phyloP scores from a whole-genome alignment of 2,113 vertebrate species.

The Ramphastos sulfuratus region DNA sequence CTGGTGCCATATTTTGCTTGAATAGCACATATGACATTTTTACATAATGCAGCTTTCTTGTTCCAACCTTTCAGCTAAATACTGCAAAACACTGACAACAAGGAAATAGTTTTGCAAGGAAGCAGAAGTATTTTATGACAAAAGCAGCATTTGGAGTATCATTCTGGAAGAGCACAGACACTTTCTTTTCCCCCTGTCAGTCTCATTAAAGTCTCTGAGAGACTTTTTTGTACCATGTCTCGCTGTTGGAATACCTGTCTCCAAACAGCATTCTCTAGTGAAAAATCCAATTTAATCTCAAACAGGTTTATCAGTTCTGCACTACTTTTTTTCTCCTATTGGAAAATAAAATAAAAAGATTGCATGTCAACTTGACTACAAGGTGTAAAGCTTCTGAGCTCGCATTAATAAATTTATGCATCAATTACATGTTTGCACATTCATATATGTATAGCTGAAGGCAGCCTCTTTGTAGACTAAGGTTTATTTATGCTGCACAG shows the following conservation, averaged over 20 bases:
- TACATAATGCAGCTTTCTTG: conserved; percentile 59
- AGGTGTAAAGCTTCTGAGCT: conserved; percentile 64
- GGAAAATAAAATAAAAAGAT: conserved; percentile 75
- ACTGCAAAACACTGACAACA: conserved; percentile 16
- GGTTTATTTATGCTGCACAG: conserved; percentile 33
- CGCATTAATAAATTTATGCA: conserved; percentile 70
- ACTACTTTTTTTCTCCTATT: conserved; percentile 66
- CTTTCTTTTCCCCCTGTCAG: conserved; percentile 17
- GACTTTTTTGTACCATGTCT: conserved; percentile 46
- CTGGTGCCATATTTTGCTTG: conserved; percentile 10
- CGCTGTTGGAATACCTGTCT: conserved; percentile 59
- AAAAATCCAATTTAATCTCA: conserved; percentile 78
- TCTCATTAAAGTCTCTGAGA: conserved; percentile 69
- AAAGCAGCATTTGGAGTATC: conserved; percentile 30
- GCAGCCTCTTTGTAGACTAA: conserved; percentile 43
- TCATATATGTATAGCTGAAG: conserved; percentile 47
- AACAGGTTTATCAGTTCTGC: conserved; percentile 69
- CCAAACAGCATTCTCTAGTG: conserved; percentile 70
- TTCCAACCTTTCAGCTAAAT: conserved; percentile 42
- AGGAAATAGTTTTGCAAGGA: conserved; percentile 44
- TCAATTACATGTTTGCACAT: conserved; percentile 68
- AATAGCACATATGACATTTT: neutral
- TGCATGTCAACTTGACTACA: conserved; percentile 63
- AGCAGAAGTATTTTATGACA: conserved; percentile 41
- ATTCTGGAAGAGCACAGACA: conserved; percentile 14